Base-by-base conservation (phyloP, 2,888 invertebrate species). In the Ctena decussata region DNA sequence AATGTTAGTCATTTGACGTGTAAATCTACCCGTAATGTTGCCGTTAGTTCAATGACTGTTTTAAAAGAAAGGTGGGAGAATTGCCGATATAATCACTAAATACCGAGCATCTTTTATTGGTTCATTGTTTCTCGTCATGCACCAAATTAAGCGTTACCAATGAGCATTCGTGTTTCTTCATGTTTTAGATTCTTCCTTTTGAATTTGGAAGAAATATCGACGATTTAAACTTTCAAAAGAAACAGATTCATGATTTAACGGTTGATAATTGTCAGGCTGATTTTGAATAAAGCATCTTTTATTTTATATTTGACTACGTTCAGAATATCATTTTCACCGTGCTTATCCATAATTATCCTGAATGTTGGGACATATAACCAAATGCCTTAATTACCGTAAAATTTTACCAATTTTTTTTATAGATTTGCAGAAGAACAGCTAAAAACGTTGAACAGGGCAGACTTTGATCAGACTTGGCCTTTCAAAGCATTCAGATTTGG, bases 51-150 rank as follows among this genome's bases (percentile, higher is more conserved):
- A 35, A 27, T 32, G 65, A 35, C 65, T 11, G 24, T 35, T 24
- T 65, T 3, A 35, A 35, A 65, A 65, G 65, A 65, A 65, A 65
- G 65, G 65, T 65, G 65, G 65, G 65, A 65, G 65, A 65, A 65
- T 65, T 35, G 5, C 18, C 21, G 65, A 65, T 65, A 65, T 35
- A 65, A 65, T 65, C 65, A 21, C 65, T 65, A 65, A 65, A 27
- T 65, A 65, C 32, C 21, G 65, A 65, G 65, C 65, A 65, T 65
- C 65, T 35, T 5, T 5, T 32, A 65, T 65, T 35, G 30, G 35
- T 18, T 18, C 65, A 65, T 65, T 65, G 65, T 65, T 35, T 65
- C 27, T 12, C 18, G 32, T 30, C 30, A 30, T 65, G 65, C 65
- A 8, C 3, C 65, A 65, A 65, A 65, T 65, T 65, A 65, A 65